phyloP scores from a whole-genome alignment of 2,888 invertebrate species.

The Alitta virens region DNA sequence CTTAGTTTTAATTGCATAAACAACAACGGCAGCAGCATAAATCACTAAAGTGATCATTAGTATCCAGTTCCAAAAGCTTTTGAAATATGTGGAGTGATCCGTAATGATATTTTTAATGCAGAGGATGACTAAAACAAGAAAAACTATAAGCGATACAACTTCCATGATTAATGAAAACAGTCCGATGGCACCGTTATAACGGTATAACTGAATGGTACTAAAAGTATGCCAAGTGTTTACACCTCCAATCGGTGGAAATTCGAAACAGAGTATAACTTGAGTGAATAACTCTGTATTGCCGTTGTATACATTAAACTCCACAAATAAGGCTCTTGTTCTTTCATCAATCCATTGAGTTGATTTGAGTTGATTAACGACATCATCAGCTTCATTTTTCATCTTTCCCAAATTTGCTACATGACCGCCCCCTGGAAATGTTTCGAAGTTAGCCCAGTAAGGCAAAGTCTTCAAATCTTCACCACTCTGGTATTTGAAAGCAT shows the following conservation, averaged over 20 bases:
- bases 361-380: not conserved
- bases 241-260: not conserved
- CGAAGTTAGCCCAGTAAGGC: too few relatives aligned
- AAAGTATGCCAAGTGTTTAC: not conserved
- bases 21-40: not conserved
- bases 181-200: not conserved
- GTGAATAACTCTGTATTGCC: not conserved
- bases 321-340: not conserved
- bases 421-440: not conserved
- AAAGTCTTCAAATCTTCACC: too few relatives aligned
- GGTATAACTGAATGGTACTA: not conserved
- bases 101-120: not conserved
- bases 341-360: not conserved
- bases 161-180: not conserved
- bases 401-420: not conserved
- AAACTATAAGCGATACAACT: not conserved
- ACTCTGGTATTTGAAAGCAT: too few relatives aligned
- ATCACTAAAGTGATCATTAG: not conserved
- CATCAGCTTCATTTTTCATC: not conserved
- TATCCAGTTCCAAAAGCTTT: not conserved
- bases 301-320: not conserved
- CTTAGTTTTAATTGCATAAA: not conserved
- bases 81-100: not conserved
- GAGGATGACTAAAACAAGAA: not conserved
- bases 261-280: not conserved